Base-by-base conservation (phyloP, 2,113 vertebrate species). In the Dasyornis broadbenti region DNA sequence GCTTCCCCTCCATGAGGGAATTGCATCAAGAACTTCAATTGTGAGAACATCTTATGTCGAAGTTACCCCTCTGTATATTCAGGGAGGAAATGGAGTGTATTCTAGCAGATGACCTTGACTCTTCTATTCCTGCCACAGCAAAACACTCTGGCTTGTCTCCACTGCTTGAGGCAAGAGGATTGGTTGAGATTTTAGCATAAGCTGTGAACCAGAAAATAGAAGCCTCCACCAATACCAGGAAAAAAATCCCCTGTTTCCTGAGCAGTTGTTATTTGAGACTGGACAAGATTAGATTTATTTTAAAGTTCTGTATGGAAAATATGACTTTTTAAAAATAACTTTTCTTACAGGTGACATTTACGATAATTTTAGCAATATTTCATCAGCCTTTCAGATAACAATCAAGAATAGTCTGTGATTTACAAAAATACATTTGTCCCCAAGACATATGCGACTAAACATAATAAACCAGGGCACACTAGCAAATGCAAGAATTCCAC, bases 51-150 rank as follows among this genome's bases (percentile, higher is more conserved):
- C 39, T 45, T 17, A 26, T 6, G 33, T 22, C 59, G 13, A 86
- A 89, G 70, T 60, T 59, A 84, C n/a, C 26, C 40, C 54, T 73
- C 79, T 27, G 31, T 10, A 77, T 7, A 11, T 31, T 59, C 71
- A 78, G 40, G 76, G 35, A 83, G 49, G 60, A 93, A 92, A 86
- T 27, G 47, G 56, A 87, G 23, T 6, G 65, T 40, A 71, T 44
- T 77, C 82, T 28, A 79, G 56, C 54, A 89, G 26, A 66, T 83
- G 91, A 95, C 94, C 94, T 96, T 95, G 73, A 85, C 70, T 91
- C 61, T 88, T 72, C 83, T 80, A 11, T 72, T 87, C 70, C 60
- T 88, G 64, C 35, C 45, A 73, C 4, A 78, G 56, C 79, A 94
- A 80, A 86, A 71, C 28, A 50, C 45, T 56, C 24, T 49, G 85